phyloP scores from a whole-genome alignment of 2,113 vertebrate genomes.

The Podiceps cristatus region DNA sequence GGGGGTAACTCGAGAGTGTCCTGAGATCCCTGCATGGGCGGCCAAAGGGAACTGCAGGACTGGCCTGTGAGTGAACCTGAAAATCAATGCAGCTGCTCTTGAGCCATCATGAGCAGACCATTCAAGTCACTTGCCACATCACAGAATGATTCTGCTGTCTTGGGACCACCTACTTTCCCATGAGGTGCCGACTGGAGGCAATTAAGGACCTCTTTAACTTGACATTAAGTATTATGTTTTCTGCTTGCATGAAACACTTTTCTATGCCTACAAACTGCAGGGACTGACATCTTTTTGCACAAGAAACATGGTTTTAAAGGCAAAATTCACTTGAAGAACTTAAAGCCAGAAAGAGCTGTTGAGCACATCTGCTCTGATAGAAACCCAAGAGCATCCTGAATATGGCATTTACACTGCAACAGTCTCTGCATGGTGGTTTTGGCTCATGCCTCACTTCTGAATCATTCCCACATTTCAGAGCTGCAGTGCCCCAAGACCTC shows the following conservation, averaged over 20 bases:
- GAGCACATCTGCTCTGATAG: not conserved
- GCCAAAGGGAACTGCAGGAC: not conserved
- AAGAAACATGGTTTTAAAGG: not conserved
- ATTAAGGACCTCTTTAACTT: not conserved
- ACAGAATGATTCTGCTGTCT: not conserved
- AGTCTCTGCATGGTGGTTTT: not conserved
- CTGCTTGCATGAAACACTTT: not conserved
- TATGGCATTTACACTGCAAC: not conserved
- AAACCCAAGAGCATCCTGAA: not conserved
- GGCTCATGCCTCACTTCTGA: not conserved
- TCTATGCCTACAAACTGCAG: not conserved
- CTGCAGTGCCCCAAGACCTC: not conserved
- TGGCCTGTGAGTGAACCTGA: not conserved
- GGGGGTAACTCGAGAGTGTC: not conserved
- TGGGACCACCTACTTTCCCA: not conserved
- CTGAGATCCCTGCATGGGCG: not conserved
- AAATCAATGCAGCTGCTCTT: not conserved
- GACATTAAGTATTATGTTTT: not conserved
- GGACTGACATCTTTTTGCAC: not conserved
- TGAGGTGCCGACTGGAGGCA: not conserved
- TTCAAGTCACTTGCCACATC: not conserved
- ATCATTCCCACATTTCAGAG: not conserved
- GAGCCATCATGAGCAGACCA: not conserved
- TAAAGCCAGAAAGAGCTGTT: not conserved
- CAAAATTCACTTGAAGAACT: not conserved